A percentile compares a stretch with the other conserved stretches of the same genome.
phyloP scores from a whole-genome alignment of 2,113 vertebrate species.

The Opisthocomus hoazin region DNA sequence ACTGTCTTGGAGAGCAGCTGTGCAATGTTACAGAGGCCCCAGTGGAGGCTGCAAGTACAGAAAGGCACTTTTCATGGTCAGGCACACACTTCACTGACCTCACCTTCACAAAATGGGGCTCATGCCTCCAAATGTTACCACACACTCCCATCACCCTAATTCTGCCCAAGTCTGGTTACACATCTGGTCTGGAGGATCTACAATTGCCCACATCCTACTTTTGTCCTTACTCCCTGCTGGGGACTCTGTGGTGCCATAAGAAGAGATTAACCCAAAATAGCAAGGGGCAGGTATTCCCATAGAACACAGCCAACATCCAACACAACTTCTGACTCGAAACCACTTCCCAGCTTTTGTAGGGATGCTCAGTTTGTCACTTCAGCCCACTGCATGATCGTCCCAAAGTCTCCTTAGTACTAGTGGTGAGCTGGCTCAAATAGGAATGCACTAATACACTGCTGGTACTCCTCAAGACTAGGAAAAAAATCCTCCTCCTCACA shows the following conservation, averaged over 20 bases:
- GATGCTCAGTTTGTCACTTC: neutral
- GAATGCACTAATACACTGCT: neutral
- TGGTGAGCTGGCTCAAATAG: neutral
- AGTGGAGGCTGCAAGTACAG: neutral
- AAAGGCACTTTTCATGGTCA: neutral
- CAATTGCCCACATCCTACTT: neutral
- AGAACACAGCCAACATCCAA: neutral
- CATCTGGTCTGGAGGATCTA: neutral
- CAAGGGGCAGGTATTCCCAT: neutral
- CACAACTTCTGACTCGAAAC: neutral
- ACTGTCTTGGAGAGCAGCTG: neutral
- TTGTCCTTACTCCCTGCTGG: neutral
- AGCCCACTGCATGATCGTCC: neutral
- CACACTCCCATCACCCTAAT: neutral
- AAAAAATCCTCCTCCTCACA: rapidly evolving
- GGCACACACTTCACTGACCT: too few relatives aligned
- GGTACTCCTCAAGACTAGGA: neutral
- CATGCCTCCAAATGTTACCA: neutral
- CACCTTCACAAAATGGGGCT: neutral
- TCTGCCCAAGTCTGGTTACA: neutral
- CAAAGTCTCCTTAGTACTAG: neutral
- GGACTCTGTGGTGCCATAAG: neutral
- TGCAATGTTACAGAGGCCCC: too few relatives aligned
- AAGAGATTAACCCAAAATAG: neutral
- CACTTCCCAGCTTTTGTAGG: neutral